Evolutionary conservation across 2,797 vertebrate species (phyloP).

Genomic region (Trachops cirrhosus): DNA sequence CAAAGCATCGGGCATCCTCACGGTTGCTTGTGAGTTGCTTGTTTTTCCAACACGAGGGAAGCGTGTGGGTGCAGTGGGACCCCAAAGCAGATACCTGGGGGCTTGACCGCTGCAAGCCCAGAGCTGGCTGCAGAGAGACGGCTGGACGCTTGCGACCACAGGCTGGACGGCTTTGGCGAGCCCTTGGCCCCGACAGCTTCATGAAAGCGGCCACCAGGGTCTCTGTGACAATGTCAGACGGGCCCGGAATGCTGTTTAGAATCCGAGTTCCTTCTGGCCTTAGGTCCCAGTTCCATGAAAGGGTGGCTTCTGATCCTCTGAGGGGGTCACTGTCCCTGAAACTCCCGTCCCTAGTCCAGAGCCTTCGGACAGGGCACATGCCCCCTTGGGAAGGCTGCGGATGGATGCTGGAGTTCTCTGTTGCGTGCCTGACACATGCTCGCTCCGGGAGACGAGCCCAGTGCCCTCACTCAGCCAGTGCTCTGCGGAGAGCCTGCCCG

Average conservation of each 20-base stretch:
- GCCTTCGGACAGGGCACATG: too few relatives aligned
- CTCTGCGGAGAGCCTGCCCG: neutral
- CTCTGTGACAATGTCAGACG: neutral
- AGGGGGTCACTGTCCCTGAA: neutral
- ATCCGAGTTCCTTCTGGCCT: neutral
- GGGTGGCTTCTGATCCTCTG: neutral
- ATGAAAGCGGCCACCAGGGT: slow-evolving; percentile 69
- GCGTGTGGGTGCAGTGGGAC: slow-evolving; percentile 71
- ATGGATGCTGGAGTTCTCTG: neutral
- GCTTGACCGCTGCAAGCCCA: slow-evolving; percentile 71
- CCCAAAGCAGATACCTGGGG: slow-evolving; percentile 67
- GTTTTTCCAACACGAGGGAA: slow-evolving; percentile 60
- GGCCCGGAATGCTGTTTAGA: neutral
- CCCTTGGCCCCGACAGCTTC: slow-evolving; percentile 74
- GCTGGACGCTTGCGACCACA: slow-evolving; percentile 46
- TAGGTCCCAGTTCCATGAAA: neutral
- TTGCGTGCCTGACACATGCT: neutral
- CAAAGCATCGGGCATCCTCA: neutral
- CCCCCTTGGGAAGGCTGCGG: neutral
- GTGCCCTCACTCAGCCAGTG: neutral
- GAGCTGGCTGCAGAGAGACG: slow-evolving; percentile 73
- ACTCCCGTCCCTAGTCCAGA: neutral
- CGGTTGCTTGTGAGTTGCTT: slow-evolving; percentile 49
- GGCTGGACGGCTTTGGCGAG: slow-evolving; percentile 63
- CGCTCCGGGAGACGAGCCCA: neutral